These are phyloP conservation scores for Diaphora mendica DNA, from an alignment of 2,888 invertebrate genomes.

Conservation along the genomic window DNA sequence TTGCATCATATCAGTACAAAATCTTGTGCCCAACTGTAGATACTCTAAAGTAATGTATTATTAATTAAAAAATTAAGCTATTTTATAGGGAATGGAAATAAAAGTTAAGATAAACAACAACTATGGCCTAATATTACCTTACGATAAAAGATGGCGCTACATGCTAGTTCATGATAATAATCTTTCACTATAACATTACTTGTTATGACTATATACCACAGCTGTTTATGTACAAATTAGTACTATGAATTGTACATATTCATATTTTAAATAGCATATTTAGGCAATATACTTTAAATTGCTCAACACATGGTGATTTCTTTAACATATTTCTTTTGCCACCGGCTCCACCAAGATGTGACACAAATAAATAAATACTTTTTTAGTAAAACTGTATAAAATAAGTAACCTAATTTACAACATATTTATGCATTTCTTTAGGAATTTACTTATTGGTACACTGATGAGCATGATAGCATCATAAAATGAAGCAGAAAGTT, in stretches of 20 bases:
- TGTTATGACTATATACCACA: slow-evolving; percentile 1
- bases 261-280: background rate
- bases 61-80: background rate
- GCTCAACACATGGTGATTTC: background rate
- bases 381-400: background rate
- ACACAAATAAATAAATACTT: background rate
- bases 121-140: slow-evolving; percentile 44
- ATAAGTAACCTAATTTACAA: background rate
- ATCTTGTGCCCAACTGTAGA: background rate
- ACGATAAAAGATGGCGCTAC: slow-evolving; percentile 66
- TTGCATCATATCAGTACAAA: background rate
- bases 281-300: background rate
- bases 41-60: background rate
- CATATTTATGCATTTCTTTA: background rate
- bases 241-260: background rate
- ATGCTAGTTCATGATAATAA: slow-evolving; percentile 48
- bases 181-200: slow-evolving; percentile 26
- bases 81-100: background rate
- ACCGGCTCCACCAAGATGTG: background rate
- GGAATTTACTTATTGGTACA: background rate
- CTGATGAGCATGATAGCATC: background rate
- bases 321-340: background rate
- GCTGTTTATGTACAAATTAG: slow-evolving; percentile 13
- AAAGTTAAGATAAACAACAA: background rate
- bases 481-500: background rate